These are phyloP conservation scores for Drosophila borborema DNA, from an alignment of 2,888 invertebrate species.

Conservation along the genomic window DNA sequence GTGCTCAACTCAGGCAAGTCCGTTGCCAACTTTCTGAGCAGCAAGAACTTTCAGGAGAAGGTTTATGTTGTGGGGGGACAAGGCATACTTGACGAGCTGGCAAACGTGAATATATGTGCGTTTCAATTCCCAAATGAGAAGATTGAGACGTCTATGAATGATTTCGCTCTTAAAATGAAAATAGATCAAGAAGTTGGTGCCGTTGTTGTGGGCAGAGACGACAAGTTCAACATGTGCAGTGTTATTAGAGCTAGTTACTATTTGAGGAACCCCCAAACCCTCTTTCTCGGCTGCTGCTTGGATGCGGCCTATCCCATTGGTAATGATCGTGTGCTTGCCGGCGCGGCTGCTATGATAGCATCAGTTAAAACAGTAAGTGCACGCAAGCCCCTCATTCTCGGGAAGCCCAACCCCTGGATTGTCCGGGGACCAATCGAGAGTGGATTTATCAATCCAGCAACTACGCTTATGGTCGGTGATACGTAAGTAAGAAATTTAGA, in stretches of 20 bases:
- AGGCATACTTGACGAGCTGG: conserved; percentile 45
- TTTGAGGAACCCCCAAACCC: conserved; percentile 24
- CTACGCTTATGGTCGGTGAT: conserved; percentile 66
- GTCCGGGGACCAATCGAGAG: neutral
- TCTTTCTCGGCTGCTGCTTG: conserved; percentile 58
- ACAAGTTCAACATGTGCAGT: conserved; percentile 45
- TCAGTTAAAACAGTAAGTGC: conserved; percentile 42
- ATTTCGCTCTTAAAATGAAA: conserved; percentile 26
- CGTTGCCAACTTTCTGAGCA: conserved; percentile 40
- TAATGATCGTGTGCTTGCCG: conserved; percentile 43
- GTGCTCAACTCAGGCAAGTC: conserved; percentile 40
- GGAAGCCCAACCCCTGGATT: conserved; percentile 70
- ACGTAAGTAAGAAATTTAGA: conserved; percentile 50
- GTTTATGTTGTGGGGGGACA: conserved; percentile 56
- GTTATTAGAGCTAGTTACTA: conserved; percentile 52
- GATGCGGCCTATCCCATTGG: conserved; percentile 54
- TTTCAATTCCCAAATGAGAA: neutral
- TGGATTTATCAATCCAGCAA: conserved; percentile 49
- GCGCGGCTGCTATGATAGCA: conserved; percentile 59
- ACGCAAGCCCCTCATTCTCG: conserved; percentile 59
- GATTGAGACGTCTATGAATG: conserved; percentile 1
- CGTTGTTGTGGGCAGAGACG: conserved; percentile 58
- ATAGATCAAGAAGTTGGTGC: conserved; percentile 60
- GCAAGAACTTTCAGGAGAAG: conserved; percentile 55
- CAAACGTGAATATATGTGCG: conserved; percentile 27